A percentile compares a stretch with the other conserved stretches of the same genome.
phyloP scores from a whole-genome alignment of 2,797 vertebrate genomes.

The Mastacembelus armatus region DNA sequence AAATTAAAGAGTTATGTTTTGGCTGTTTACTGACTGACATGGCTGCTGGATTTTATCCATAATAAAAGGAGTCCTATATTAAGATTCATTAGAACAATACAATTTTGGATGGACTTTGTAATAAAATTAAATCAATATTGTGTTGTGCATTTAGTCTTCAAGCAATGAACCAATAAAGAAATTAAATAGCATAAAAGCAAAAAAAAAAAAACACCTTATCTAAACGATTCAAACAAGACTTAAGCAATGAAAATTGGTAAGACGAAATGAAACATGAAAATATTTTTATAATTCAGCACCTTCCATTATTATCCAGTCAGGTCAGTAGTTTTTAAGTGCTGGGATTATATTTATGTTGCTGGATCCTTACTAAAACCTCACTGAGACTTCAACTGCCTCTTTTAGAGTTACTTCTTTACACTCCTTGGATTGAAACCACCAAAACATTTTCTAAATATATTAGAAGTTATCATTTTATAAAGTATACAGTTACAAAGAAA shows the following conservation, averaged over 20 bases:
- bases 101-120: slow-evolving; percentile 30
- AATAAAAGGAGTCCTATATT: slow-evolving; percentile 41
- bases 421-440: background rate
- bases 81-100: slow-evolving; percentile 28
- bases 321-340: slow-evolving; percentile 38
- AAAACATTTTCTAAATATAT: background rate
- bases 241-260: background rate
- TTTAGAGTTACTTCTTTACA: background rate
- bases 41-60: slow-evolving; percentile 32
- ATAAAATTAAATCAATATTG: slow-evolving; percentile 15
- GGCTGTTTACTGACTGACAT: slow-evolving; percentile 31
- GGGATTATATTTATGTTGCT: slow-evolving; percentile 19
- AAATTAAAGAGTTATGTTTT: slow-evolving; percentile 45
- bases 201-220: background rate
- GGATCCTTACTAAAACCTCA: slow-evolving; percentile 10
- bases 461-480: background rate
- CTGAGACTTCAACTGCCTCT: background rate
- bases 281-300: background rate
- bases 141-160: background rate
- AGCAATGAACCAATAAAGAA: background rate
- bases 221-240: background rate
- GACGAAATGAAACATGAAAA: slow-evolving; percentile 7
- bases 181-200: background rate
- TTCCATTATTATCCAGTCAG: background rate
- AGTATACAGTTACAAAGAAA: too few relatives aligned